Percentiles rank a stretch among this genome's conserved stretches.
Conservation (phyloP, 2,113 vertebrate genomes). For the Seriola dumerili region DNA sequence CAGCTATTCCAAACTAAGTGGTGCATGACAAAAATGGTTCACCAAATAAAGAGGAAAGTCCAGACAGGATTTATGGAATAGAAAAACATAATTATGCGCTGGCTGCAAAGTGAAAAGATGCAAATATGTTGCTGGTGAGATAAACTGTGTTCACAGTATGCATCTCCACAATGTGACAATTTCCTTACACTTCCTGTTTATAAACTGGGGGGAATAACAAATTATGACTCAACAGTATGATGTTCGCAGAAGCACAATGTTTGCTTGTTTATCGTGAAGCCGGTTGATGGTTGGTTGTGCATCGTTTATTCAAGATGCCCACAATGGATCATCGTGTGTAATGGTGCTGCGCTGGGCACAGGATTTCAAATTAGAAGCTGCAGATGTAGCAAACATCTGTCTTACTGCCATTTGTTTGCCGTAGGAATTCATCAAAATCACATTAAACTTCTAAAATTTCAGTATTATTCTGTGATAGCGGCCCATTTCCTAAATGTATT, state of each 20-base stretch:
- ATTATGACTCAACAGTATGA: background rate
- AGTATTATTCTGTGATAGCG: slow-evolving; percentile 3
- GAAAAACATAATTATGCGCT: background rate
- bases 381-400: slow-evolving; percentile 56
- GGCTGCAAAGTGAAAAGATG: background rate
- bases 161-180: background rate
- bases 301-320: slow-evolving; percentile 52
- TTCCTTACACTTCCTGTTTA: background rate
- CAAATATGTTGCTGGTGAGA: slow-evolving; percentile 17
- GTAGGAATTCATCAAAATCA: slow-evolving; percentile 27
- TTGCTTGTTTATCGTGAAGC: slow-evolving; percentile 4
- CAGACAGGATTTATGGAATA: background rate
- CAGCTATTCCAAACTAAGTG: background rate
- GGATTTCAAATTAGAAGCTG: slow-evolving; percentile 38
- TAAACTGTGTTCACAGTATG: slow-evolving; percentile 3
- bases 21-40: background rate
- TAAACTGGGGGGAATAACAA: background rate
- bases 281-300: slow-evolving; percentile 19
- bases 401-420: slow-evolving; percentile 8
- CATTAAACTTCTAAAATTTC: slow-evolving; percentile 13
- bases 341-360: slow-evolving; percentile 4
- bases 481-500: background rate
- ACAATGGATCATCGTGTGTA: slow-evolving; percentile 42
- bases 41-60: background rate
- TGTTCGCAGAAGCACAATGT: background rate